Conservation (phyloP, 1,140 invertebrate species). For the Hycleus phaleratus region DNA sequence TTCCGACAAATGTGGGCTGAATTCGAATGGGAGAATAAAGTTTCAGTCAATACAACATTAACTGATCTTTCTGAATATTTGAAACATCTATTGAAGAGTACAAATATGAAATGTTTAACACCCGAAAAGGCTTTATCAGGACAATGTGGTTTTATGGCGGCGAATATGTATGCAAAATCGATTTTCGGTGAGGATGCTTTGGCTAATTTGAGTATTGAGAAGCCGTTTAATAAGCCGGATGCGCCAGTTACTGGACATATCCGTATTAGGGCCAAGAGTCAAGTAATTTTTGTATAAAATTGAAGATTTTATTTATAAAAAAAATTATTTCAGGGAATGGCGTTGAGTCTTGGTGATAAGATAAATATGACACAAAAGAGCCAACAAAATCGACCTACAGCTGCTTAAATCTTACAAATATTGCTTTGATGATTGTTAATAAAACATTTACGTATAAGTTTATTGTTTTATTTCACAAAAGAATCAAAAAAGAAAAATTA, state of each 20-base stretch:
- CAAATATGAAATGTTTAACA: slow-evolving; percentile 99
- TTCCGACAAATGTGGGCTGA: slow-evolving; percentile 99
- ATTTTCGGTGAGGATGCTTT: slow-evolving; percentile 99
- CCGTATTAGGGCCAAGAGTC: slow-evolving; percentile 94
- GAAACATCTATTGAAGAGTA: slow-evolving; percentile 84
- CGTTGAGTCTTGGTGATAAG: slow-evolving; percentile 91
- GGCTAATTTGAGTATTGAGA: slow-evolving; percentile 97
- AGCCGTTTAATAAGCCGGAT: slow-evolving; percentile 78
- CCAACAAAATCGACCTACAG: slow-evolving; percentile 49
- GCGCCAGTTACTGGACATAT: slow-evolving; percentile 93
- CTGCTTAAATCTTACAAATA: slow-evolving; percentile 37
- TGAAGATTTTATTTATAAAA: no score
- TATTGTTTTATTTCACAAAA: no score
- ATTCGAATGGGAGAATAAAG: slow-evolving; percentile 99
- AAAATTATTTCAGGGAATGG: slow-evolving; percentile 63
- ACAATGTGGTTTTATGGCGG: slow-evolving; percentile 98
- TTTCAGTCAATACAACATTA: slow-evolving; percentile 92
- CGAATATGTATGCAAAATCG: slow-evolving; percentile 97
- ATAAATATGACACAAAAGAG: slow-evolving; percentile 87
- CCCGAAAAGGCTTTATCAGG: slow-evolving; percentile 91
- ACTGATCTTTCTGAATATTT: slow-evolving; percentile 91
- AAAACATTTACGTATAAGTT: no score
- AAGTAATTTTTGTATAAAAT: slow-evolving; percentile 42
- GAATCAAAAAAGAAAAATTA: background rate
- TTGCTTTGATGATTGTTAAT: background rate